phyloP scores from a whole-genome alignment of 1,140 invertebrate species.

The Paraescarpia echinospica region DNA sequence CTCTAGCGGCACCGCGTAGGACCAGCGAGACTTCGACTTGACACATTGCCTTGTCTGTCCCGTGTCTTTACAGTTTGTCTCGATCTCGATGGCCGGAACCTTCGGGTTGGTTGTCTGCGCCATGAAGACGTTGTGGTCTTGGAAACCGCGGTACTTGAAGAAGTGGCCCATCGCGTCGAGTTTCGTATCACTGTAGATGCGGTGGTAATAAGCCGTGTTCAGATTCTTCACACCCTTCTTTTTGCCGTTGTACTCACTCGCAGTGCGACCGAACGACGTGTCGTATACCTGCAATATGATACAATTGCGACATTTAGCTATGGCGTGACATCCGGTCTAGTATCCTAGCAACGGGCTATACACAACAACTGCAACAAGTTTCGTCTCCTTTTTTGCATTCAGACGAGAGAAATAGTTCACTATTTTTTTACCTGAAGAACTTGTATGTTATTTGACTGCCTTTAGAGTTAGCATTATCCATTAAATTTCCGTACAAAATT shows the following conservation, averaged over 20 bases:
- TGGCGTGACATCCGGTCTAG: too few species aligned
- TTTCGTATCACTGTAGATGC: background rate
- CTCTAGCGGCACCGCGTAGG: conserved; percentile 39
- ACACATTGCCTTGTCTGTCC: background rate
- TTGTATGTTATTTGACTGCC: too few species aligned
- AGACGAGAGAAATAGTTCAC: too few species aligned
- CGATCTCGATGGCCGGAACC: conserved; percentile 24
- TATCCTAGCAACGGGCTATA: too few species aligned
- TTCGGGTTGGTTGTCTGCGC: conserved; percentile 40
- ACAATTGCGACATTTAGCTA: background rate
- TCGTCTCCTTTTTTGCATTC: too few species aligned
- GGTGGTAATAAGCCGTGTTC: background rate
- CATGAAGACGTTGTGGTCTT: conserved; percentile 40
- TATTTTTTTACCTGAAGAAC: too few species aligned
- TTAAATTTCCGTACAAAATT: too few species aligned
- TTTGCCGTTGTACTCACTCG: background rate
- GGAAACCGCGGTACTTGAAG: conserved; percentile 33
- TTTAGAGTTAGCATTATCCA: too few species aligned
- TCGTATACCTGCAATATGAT: background rate
- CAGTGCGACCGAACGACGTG: background rate
- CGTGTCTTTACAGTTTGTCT: background rate
- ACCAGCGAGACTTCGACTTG: conserved; percentile 6
- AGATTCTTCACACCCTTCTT: background rate
- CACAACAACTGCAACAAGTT: too few species aligned
- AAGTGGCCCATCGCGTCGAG: background rate